Conservation (phyloP, 2,113 vertebrate genomes). For the Oxyura jamaicensis region DNA sequence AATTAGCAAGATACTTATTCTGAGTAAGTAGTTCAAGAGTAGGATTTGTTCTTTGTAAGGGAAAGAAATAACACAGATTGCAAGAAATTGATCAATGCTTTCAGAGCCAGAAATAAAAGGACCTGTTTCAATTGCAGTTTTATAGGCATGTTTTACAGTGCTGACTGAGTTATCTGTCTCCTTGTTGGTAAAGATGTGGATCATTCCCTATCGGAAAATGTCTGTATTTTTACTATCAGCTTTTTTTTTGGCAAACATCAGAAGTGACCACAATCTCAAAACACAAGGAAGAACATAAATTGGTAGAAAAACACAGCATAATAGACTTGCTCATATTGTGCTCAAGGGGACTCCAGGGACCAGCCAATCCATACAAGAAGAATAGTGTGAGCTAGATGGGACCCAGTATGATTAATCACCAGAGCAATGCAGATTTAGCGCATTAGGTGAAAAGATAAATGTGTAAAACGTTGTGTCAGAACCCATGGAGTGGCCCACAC, state of each 20-base stretch:
- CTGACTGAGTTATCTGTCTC: not conserved
- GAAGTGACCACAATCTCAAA: conserved; percentile 75
- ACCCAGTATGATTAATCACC: conserved; percentile 90
- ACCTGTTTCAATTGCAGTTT: not conserved
- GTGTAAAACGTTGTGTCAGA: conserved; percentile 89
- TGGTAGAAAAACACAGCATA: conserved; percentile 84
- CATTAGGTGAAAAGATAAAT: conserved; percentile 94
- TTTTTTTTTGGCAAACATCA: not conserved
- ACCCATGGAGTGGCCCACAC: conserved; percentile 84
- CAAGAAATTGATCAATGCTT: not conserved
- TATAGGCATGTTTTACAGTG: not conserved
- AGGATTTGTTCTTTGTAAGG: not conserved
- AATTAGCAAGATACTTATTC: not conserved
- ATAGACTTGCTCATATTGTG: conserved; percentile 85
- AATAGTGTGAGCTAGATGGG: conserved; percentile 81
- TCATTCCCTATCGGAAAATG: not conserved
- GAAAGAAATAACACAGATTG: not conserved
- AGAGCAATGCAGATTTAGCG: conserved; percentile 90
- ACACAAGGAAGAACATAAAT: conserved; percentile 83
- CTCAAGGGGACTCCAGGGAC: conserved; percentile 91
- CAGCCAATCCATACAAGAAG: conserved; percentile 85
- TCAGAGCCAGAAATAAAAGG: not conserved
- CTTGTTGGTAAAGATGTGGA: not conserved
- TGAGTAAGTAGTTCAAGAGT: conserved; percentile 1
- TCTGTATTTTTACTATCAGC: not conserved